phyloP scores from a whole-genome alignment of 1,140 invertebrate genomes.

The Penaeus vannamei region DNA sequence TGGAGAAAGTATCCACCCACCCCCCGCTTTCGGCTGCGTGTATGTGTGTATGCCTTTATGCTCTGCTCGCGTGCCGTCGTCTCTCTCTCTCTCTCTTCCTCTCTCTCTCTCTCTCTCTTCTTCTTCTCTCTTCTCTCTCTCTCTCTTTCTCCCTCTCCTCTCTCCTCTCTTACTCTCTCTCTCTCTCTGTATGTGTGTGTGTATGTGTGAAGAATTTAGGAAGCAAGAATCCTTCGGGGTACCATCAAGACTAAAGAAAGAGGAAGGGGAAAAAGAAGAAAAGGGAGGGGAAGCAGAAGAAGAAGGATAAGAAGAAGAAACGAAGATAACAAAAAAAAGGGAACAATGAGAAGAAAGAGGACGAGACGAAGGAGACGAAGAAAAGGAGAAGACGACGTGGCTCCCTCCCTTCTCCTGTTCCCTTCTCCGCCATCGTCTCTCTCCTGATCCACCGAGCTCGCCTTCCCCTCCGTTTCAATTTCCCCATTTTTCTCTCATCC shows the following conservation, averaged over 20 bases:
- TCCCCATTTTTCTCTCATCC: neutral
- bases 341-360: neutral
- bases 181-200: neutral
- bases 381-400: neutral
- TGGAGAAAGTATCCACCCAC: neutral
- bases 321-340: neutral
- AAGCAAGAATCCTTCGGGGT: neutral
- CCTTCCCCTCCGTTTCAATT: no score
- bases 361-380: neutral
- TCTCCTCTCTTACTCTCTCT: neutral
- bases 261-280: neutral
- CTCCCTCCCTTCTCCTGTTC: no score
- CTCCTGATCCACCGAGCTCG: no score
- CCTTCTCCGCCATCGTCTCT: no score
- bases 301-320: neutral
- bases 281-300: neutral
- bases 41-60: neutral
- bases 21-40: neutral
- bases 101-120: neutral
- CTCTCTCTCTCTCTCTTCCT: neutral
- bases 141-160: neutral
- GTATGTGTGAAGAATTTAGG: neutral
- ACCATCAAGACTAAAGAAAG: neutral
- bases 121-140: neutral
- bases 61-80: constrained; percentile 5